These are phyloP conservation scores for Spilosoma lubricipeda DNA, from an alignment of 2,888 invertebrate genomes.

Conservation along the genomic window DNA sequence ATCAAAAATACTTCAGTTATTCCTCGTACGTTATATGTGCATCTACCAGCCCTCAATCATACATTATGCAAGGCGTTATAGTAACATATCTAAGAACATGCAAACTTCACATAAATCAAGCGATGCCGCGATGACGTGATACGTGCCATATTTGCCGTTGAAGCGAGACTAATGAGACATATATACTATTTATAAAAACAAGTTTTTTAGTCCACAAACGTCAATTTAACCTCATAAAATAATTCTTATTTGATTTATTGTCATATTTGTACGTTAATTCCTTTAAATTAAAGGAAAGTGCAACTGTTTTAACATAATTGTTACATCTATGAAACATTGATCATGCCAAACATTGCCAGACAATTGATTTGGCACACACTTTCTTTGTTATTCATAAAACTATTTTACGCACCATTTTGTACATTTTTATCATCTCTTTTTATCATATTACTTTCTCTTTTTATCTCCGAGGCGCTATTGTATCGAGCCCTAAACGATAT, in stretches of 20 bases:
- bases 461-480: constrained; percentile 30
- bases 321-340: background rate
- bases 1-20: background rate
- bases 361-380: constrained; percentile 26
- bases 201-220: background rate
- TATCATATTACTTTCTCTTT: constrained; percentile 25
- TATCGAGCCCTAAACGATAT: constrained; percentile 45
- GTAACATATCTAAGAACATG: background rate
- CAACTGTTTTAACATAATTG: background rate
- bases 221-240: background rate
- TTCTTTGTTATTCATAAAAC: constrained; percentile 30
- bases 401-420: constrained; percentile 34
- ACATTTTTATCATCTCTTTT: constrained; percentile 27
- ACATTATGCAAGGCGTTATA: background rate
- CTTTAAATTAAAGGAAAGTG: background rate
- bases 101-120: background rate
- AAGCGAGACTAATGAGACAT: background rate
- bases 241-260: background rate
- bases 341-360: constrained; percentile 8
- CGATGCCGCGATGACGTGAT: constrained; percentile 3
- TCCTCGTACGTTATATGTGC: background rate
- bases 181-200: background rate
- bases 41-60: background rate
- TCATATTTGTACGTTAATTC: background rate
- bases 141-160: constrained; percentile 3